Evolutionary conservation across 1,140 invertebrate genomes (phyloP).

Genomic region (Anastrepha ludens): DNA sequence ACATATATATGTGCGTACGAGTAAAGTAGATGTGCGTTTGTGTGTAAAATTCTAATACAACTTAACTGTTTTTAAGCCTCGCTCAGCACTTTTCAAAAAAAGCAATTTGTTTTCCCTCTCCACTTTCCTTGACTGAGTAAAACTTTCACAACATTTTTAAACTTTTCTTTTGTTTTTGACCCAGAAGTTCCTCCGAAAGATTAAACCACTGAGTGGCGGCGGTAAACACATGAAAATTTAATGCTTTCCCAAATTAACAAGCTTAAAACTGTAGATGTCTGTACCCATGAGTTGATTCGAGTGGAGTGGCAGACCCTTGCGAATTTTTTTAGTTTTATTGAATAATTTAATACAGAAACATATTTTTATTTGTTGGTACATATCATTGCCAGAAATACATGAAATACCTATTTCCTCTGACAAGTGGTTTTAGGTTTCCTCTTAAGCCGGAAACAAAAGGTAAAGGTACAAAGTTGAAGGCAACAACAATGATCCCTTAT

Average conservation of each 20-base stretch:
- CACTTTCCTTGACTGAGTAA: background rate
- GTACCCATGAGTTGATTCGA: background rate
- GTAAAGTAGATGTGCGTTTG: background rate
- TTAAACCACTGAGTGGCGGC: background rate
- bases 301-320: background rate
- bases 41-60: background rate
- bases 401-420: no score
- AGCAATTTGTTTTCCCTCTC: background rate
- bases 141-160: background rate
- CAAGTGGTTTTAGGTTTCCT: background rate
- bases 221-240: conserved; percentile 22
- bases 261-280: background rate
- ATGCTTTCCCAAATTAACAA: conserved; percentile 6
- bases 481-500: background rate
- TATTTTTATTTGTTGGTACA: no score
- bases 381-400: no score
- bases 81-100: conserved; percentile 8
- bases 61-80: conserved; percentile 27
- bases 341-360: no score
- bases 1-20: background rate
- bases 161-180: background rate
- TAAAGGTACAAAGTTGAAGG: background rate
- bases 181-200: background rate
- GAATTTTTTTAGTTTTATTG: background rate
- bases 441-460: background rate